Evolutionary conservation across 2,888 invertebrate genomes (phyloP).

Genomic region (Cantharis flavilabris): DNA sequence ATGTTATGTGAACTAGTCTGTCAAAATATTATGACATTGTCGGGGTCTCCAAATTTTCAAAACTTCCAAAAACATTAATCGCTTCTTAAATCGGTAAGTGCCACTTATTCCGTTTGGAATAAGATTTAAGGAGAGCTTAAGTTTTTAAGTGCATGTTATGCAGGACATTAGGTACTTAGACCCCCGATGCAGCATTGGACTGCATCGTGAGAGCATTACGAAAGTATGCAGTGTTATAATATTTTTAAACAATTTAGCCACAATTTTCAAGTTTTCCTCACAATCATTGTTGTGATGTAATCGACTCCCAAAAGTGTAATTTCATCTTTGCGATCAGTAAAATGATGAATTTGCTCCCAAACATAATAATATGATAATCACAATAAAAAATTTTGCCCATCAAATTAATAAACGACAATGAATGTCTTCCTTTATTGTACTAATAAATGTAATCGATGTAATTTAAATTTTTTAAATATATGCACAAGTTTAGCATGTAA

Average conservation of each 20-base stretch:
- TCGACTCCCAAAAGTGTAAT: constrained; percentile 20
- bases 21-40: background rate
- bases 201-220: too few relatives aligned
- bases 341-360: background rate
- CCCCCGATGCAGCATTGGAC: too few relatives aligned
- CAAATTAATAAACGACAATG: background rate
- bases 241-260: constrained; percentile 17
- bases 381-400: background rate
- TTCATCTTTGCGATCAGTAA: background rate
- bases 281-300: constrained; percentile 40
- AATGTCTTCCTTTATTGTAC: background rate
- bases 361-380: background rate
- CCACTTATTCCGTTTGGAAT: too few relatives aligned
- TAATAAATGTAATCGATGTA: constrained; percentile 20
- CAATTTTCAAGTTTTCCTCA: constrained; percentile 34
- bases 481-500: constrained; percentile 17
- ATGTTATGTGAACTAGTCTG: constrained; percentile 36
- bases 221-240: background rate
- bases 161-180: too few relatives aligned
- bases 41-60: background rate
- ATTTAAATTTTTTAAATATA: constrained; percentile 20
- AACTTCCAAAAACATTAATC: background rate
- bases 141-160: too few relatives aligned
- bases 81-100: too few relatives aligned
- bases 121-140: too few relatives aligned